Conservation (phyloP, 2,797 vertebrate species). For the Euphonia xanthogaster region DNA sequence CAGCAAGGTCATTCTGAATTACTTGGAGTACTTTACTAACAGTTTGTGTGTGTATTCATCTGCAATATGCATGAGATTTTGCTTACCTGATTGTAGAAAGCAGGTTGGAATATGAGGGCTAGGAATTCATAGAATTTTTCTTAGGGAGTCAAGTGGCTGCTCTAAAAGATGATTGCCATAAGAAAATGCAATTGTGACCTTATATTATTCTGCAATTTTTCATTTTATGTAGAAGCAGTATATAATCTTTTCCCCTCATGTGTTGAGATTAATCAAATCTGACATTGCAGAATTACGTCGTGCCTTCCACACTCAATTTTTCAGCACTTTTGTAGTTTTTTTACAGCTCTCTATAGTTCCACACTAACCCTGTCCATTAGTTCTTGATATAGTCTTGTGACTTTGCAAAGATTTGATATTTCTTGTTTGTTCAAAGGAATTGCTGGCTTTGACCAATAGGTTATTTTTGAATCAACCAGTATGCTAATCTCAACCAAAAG, state of each 20-base stretch:
- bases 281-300: not conserved
- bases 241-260: not conserved
- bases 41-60: not conserved
- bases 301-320: not conserved
- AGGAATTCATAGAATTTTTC: not conserved
- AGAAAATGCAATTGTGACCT: not conserved
- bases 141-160: not conserved
- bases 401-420: not conserved
- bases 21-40: not conserved
- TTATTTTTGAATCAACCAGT: not conserved
- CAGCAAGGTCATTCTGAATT: constrained; percentile 31
- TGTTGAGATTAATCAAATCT: not conserved
- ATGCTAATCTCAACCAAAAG: not conserved
- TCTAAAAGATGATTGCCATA: not conserved
- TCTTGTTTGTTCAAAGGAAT: not conserved
- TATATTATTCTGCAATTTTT: not conserved
- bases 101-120: not conserved
- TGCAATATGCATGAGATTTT: not conserved
- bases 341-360: not conserved
- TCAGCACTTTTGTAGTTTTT: not conserved
- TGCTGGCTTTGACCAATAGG: not conserved
- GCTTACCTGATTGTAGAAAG: not conserved
- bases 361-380: not conserved
- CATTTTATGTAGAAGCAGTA: not conserved
- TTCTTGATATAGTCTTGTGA: not conserved